Conservation (phyloP, 2,797 vertebrate species). For the Phoeniculus purpureus region DNA sequence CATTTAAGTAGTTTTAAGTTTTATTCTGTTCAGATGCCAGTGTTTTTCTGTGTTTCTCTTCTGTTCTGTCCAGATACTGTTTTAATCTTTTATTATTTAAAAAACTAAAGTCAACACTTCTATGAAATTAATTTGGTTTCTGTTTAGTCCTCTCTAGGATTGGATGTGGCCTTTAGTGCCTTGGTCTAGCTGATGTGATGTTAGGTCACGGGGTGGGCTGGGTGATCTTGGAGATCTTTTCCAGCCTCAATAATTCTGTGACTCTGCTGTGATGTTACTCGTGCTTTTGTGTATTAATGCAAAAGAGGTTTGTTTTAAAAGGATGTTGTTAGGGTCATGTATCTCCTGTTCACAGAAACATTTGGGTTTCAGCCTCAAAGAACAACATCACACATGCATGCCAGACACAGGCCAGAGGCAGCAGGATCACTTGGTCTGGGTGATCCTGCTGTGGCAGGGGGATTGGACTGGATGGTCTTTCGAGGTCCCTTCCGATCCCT, state of each 20-base stretch:
- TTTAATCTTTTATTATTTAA: not conserved
- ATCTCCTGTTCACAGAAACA: not conserved
- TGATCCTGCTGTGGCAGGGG: too few species aligned
- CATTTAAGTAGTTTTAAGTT: not conserved
- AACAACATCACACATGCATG: fast-evolving
- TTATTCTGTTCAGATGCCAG: slow-evolving; percentile 70
- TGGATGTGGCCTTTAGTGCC: too few species aligned
- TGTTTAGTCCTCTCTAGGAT: not conserved
- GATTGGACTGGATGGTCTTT: too few species aligned
- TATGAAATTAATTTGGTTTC: not conserved
- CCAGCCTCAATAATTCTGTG: too few species aligned
- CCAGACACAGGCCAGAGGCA: not conserved
- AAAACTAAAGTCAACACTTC: not conserved
- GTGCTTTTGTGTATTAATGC: not conserved
- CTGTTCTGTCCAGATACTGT: not conserved
- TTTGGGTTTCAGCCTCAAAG: not conserved
- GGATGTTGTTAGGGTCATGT: not conserved
- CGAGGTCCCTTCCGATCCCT: too few species aligned
- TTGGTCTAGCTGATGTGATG: too few species aligned
- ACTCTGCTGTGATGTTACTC: not conserved
- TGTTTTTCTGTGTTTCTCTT: slow-evolving; percentile 4
- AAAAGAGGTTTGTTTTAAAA: not conserved
- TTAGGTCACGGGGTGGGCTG: too few species aligned
- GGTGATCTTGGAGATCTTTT: too few species aligned
- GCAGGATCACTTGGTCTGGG: too few species aligned